Evolutionary conservation across 2,888 invertebrate genomes (phyloP).

Genomic region (Aricia artaxerxes): DNA sequence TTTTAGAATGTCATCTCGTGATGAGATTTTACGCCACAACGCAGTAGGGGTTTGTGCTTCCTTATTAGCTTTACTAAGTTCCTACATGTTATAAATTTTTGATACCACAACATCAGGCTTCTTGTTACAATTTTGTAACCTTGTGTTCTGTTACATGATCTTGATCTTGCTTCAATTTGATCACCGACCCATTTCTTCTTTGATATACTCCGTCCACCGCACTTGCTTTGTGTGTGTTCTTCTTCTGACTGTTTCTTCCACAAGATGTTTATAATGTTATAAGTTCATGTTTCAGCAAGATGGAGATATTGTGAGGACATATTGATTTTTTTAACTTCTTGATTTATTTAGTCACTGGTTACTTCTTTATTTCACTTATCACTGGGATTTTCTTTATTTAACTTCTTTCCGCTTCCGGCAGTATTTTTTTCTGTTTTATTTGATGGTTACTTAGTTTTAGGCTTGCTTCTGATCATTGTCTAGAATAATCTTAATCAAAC

Average conservation of each 20-base stretch:
- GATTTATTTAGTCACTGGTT: neutral
- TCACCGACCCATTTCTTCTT: neutral
- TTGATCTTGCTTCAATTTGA: neutral
- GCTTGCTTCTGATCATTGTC: conserved; percentile 26
- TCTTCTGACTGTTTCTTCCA: neutral
- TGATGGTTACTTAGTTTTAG: neutral
- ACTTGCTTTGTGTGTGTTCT: neutral
- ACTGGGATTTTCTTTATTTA: neutral
- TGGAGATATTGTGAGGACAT: neutral
- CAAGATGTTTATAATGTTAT: neutral
- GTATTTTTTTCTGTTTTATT: neutral
- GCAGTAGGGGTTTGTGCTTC: neutral
- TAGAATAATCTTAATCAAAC: conserved; percentile 37
- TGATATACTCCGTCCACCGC: neutral
- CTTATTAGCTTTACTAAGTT: neutral
- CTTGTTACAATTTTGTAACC: neutral
- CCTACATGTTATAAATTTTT: neutral
- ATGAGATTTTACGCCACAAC: neutral
- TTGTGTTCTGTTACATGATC: neutral
- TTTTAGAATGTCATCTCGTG: neutral
- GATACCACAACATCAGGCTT: conserved; percentile 12
- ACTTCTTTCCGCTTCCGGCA: conserved; percentile 30
- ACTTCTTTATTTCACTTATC: neutral
- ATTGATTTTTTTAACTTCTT: neutral
- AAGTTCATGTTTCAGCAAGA: neutral